phyloP scores from a whole-genome alignment of 1,140 invertebrate genomes.

The Aphis craccivora region DNA sequence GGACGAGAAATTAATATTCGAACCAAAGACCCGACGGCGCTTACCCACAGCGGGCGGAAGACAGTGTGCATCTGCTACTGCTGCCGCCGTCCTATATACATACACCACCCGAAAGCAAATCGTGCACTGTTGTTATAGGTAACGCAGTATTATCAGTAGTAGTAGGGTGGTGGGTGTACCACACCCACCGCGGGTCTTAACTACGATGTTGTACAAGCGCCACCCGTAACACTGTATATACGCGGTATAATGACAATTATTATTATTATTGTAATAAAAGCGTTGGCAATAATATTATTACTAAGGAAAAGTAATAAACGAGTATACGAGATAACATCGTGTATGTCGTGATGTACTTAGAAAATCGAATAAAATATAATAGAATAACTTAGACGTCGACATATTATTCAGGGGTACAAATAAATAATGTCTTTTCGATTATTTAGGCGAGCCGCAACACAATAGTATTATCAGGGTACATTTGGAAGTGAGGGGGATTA shows the following conservation, averaged over 20 bases:
- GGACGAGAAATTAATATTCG: constrained; percentile 13
- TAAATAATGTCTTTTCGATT: background rate
- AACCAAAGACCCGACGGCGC: background rate
- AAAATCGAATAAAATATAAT: background rate
- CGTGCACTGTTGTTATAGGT: background rate
- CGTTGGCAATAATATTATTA: background rate
- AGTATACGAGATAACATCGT: background rate
- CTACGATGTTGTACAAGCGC: background rate
- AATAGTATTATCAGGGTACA: background rate
- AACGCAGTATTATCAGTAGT: background rate
- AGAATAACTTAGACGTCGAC: background rate
- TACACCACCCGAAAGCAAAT: background rate
- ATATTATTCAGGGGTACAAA: no score
- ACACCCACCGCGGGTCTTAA: background rate
- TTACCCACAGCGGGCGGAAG: background rate
- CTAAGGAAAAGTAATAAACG: background rate
- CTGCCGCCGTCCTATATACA: background rate
- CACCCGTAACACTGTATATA: no score
- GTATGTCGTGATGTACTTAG: background rate
- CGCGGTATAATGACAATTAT: background rate
- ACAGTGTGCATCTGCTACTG: background rate
- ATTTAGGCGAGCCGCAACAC: background rate
- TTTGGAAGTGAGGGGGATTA: background rate
- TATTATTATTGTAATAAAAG: background rate
- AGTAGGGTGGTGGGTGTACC: no score